These are phyloP conservation scores for Melangyna quadrimaculata DNA, from an alignment of 2,888 invertebrate species.

Conservation along the genomic window DNA sequence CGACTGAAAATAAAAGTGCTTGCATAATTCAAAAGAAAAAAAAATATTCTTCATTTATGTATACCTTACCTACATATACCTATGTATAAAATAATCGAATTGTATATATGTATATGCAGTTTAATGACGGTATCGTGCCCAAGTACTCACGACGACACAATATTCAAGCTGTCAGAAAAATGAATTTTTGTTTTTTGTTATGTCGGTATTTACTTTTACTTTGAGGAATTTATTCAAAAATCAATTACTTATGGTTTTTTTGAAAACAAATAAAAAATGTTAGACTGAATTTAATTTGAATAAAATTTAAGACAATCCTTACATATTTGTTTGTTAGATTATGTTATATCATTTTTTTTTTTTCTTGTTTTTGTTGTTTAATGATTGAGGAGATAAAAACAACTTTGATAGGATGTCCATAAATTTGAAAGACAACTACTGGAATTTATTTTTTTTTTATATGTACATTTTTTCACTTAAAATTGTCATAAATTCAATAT, in stretches of 20 bases:
- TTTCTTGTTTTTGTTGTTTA: not conserved
- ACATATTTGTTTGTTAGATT: not conserved
- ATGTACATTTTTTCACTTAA: not conserved
- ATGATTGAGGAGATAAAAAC: slow-evolving; percentile 4
- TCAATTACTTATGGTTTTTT: not conserved
- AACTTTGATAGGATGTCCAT: slow-evolving; percentile 26
- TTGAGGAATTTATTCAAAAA: not conserved
- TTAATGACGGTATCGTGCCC: slow-evolving; percentile 8
- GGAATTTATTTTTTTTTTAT: not conserved
- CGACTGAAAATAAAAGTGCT: not conserved
- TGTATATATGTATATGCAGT: not conserved
- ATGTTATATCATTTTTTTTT: slow-evolving; percentile 3
- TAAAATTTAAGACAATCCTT: slow-evolving; percentile 21
- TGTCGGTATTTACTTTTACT: not conserved
- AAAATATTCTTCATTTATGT: not conserved
- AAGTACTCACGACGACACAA: not conserved
- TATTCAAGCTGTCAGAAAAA: not conserved
- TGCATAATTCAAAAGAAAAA: not conserved
- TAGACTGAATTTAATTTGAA: slow-evolving; percentile 40
- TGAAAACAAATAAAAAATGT: not conserved
- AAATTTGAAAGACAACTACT: slow-evolving; percentile 15
- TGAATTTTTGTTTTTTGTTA: not conserved
- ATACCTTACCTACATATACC: no score
- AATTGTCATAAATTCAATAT: not conserved
- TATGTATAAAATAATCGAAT: not conserved